Conservation (phyloP, 2,797 vertebrate genomes). For the Syndactyla subalaris region DNA sequence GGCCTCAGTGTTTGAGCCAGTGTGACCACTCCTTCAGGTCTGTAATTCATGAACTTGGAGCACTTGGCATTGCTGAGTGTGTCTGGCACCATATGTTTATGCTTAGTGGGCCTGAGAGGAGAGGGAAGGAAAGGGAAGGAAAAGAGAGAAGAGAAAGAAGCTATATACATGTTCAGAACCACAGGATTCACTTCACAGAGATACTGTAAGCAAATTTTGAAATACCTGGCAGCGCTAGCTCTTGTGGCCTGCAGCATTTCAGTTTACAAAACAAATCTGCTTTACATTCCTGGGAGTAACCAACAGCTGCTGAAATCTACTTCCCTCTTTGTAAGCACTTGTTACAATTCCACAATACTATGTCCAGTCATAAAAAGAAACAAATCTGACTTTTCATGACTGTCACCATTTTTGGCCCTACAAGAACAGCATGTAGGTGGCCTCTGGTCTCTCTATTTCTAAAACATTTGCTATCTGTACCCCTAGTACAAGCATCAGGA, state of each 20-base stretch:
- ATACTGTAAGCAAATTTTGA: background rate
- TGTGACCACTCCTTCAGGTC: background rate
- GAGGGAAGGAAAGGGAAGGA: background rate
- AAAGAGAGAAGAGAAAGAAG: background rate
- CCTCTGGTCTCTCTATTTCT: background rate
- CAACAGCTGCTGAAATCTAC: background rate
- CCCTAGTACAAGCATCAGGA: fast-evolving
- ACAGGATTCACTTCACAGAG: background rate
- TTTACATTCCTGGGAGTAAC: background rate
- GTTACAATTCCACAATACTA: background rate
- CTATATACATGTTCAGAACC: background rate
- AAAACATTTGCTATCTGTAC: fast-evolving
- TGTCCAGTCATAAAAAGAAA: background rate
- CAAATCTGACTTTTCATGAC: background rate
- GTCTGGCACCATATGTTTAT: background rate
- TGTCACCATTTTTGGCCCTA: background rate
- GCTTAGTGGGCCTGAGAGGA: background rate
- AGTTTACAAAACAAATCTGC: background rate
- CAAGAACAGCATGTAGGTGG: background rate
- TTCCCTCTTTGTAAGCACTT: background rate
- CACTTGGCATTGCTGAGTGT: background rate
- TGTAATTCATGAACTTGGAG: background rate
- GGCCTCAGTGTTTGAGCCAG: background rate
- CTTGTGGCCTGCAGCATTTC: background rate
- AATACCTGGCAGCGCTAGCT: background rate